Conservation (phyloP, 2,113 vertebrate species). For the Salvelinus sp. region DNA sequence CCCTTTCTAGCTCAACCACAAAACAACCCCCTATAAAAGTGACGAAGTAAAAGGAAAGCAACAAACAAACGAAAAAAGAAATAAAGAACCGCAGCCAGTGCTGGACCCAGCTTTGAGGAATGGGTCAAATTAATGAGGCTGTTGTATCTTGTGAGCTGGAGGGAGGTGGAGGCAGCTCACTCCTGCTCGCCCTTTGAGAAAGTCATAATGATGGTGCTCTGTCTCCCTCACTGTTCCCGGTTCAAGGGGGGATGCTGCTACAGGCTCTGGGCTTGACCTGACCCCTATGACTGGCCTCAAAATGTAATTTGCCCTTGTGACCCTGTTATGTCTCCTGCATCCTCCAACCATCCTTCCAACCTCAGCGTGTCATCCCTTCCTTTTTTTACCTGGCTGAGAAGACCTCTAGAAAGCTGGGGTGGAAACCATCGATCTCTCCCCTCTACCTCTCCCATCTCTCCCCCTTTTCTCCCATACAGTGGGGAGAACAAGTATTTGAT, state of each 20-base stretch:
- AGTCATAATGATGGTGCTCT: constrained; percentile 56
- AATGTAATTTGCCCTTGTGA: constrained; percentile 38
- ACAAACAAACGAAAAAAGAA: not conserved
- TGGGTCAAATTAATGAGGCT: constrained; percentile 80
- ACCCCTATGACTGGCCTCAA: constrained; percentile 36
- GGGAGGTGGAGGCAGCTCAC: constrained; percentile 44
- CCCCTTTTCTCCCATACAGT: too few species aligned
- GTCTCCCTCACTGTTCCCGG: constrained; percentile 2
- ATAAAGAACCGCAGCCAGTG: constrained; percentile 63
- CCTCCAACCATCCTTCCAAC: not conserved
- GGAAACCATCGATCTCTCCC: constrained; percentile 23
- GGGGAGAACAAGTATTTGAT: too few species aligned
- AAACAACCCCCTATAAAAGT: constrained; percentile 1
- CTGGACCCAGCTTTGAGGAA: constrained; percentile 69
- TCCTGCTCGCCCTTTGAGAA: constrained; percentile 52
- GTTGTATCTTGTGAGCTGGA: constrained; percentile 49
- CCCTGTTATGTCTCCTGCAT: constrained; percentile 10
- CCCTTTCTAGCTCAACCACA: constrained; percentile 51
- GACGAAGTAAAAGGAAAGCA: not conserved
- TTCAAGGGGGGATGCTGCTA: not conserved
- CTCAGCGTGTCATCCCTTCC: constrained; percentile 29
- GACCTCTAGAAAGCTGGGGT: constrained; percentile 8
- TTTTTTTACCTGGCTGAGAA: constrained; percentile 1
- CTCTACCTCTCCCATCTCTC: not conserved
- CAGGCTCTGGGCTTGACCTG: not conserved